Percentiles rank a stretch among this genome's conserved stretches.
These are phyloP conservation scores for Aphodius granarius DNA, from an alignment of 2,888 invertebrate genomes.

Conservation along the genomic window DNA sequence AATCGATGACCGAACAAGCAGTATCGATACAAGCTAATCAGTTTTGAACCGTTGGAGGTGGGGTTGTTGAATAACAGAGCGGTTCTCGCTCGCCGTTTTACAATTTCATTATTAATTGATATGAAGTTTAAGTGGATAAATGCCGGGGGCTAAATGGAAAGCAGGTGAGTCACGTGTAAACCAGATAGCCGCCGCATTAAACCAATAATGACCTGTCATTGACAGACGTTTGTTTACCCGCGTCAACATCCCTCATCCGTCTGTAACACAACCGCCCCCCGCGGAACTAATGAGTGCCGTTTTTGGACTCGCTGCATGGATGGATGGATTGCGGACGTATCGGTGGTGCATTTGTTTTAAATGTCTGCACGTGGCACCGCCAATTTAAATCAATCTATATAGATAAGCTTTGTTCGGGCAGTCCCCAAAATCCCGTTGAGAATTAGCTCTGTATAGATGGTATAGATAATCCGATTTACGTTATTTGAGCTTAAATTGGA, in stretches of 20 bases:
- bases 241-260: slow-evolving; percentile 22
- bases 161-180: slow-evolving; percentile 34
- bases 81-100: background rate
- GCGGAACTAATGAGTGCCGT: background rate
- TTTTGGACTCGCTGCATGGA: too few species aligned
- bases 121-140: background rate
- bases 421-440: too few species aligned
- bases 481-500: too few species aligned
- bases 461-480: too few species aligned
- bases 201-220: slow-evolving; percentile 38
- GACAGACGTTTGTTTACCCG: slow-evolving; percentile 30
- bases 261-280: slow-evolving; percentile 4
- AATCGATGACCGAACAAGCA: background rate
- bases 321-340: slow-evolving; percentile 16
- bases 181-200: slow-evolving; percentile 32
- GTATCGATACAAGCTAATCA: background rate
- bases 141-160: background rate
- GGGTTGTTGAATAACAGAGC: background rate
- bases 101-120: background rate
- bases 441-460: too few species aligned
- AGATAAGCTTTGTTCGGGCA: slow-evolving; percentile 8
- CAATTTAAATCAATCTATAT: slow-evolving; percentile 26
- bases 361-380: slow-evolving; percentile 22
- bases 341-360: slow-evolving; percentile 26
- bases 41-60: background rate